Evolutionary conservation across 2,113 vertebrate genomes (phyloP), one percentile per base, ranked within the genome.

Genomic region (Corynorhinus townsendii): DNA sequence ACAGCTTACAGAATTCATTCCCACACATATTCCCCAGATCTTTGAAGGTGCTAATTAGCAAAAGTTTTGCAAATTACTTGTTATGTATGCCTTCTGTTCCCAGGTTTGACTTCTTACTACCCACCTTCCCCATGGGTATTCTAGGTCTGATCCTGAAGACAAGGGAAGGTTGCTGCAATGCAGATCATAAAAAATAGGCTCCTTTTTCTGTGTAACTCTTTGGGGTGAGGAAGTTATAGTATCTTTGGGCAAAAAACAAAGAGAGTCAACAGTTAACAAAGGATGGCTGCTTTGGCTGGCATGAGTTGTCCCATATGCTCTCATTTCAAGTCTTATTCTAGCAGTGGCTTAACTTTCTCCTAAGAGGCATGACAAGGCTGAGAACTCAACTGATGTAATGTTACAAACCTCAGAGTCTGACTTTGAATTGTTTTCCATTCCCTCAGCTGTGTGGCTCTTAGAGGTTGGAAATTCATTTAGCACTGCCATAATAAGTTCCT

Each of bases 11-110:
- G 73, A 87, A 90, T 54, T 81, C 72, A 68, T 88, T 66, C 72
- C 85, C n/a, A 28, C 33, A 52, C 52, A 22, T 52, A 54, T 49
- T 86, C 54, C 24, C 72, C 20, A 85, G 88, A 84, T 24, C 68
- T 84, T 77, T 68, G 80, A 90, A 93, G 75, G 88, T 84, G 30
- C 75, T 93, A 90, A 85, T 92, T 89, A 87, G 49, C 54, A 75
- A 91, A 72, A 72, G n/a, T 85, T 80, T 94, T 80, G 33, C 56
- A 81, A 76, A 89, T 66, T 75, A 59, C 49, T 94, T 59, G n/a
- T 93, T 89, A 66, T 22, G 28, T 20, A n/a, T 38, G n/a, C n/a
- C 90, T 86, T 81, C 75, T 72, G 75, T 84, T 75, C 17, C 11
- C 47, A 56, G 12, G n/a, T 95, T 85, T 86, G 79, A 88, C n/a